Conservation (phyloP, 2,797 vertebrate genomes). For the Emydoidea blandingii region DNA sequence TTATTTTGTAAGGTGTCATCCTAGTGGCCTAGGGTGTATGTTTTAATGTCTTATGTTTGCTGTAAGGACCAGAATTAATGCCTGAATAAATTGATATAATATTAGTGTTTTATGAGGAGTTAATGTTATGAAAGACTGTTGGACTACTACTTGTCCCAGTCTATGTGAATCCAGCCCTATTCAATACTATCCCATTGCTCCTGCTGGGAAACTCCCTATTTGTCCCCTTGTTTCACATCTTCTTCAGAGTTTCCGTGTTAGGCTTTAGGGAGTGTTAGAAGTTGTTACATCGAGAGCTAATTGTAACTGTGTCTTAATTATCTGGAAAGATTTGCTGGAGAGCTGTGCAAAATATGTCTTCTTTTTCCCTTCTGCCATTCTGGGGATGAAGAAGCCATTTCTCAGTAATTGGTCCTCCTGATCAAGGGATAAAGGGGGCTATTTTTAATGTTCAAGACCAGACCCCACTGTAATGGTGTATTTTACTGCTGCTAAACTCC, state of each 20-base stretch:
- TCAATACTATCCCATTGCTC: not conserved
- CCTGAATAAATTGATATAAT: not conserved
- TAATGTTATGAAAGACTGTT: not conserved
- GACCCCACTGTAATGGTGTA: not conserved
- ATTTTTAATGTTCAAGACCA: constrained; percentile 33
- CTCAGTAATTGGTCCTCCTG: not conserved
- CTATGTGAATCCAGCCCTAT: not conserved
- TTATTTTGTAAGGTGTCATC: not conserved
- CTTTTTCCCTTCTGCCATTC: not conserved
- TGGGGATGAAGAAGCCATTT: not conserved
- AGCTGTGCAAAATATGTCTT: not conserved
- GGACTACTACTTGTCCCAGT: not conserved
- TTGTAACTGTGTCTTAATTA: not conserved
- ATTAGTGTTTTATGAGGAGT: not conserved
- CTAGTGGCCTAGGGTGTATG: not conserved
- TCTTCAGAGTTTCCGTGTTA: not conserved
- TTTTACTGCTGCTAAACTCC: not conserved
- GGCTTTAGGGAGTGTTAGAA: not conserved
- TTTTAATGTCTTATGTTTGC: not conserved
- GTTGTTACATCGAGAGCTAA: not conserved
- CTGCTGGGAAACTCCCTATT: not conserved
- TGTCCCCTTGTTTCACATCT: not conserved
- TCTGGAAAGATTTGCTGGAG: not conserved
- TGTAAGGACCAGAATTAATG: not conserved
- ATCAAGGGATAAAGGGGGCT: constrained; percentile 8